Conservation (phyloP, 1,140 invertebrate species). For the Heliconius nattereri region DNA sequence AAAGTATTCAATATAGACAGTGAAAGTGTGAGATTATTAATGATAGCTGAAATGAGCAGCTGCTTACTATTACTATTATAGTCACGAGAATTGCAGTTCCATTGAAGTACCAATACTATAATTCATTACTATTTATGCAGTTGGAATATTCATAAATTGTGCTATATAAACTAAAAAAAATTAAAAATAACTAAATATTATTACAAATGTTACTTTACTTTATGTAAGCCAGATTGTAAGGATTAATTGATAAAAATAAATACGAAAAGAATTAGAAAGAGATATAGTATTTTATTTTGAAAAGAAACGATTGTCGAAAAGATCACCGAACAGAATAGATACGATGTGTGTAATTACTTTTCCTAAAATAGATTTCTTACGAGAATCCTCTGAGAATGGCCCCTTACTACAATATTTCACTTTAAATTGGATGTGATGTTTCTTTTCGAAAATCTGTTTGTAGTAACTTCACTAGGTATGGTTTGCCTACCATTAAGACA, state of each 20-base stretch:
- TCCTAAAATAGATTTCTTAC: constrained; percentile 40
- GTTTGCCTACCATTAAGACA: not conserved
- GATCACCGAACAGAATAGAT: constrained; percentile 35
- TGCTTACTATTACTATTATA: not conserved
- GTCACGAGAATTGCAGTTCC: not conserved
- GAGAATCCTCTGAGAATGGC: constrained; percentile 29
- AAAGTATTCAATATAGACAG: constrained; percentile 32
- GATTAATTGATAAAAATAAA: not conserved
- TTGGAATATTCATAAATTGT: not conserved
- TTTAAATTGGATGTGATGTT: constrained; percentile 51
- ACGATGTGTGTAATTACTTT: constrained; percentile 42
- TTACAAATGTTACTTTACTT: too few species aligned
- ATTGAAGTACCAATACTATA: not conserved
- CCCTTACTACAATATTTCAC: constrained; percentile 40
- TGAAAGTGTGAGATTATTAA: constrained; percentile 29
- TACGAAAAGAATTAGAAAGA: not conserved
- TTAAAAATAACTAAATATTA: too few species aligned
- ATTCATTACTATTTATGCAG: too few species aligned
- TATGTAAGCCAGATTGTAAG: too few species aligned
- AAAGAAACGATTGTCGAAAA: constrained; percentile 21
- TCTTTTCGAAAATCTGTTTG: constrained; percentile 34
- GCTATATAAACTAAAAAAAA: too few species aligned
- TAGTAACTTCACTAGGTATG: constrained; percentile 27
- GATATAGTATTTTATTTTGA: not conserved
- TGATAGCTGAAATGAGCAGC: constrained; percentile 4